Evolutionary conservation across 2,797 vertebrate species (phyloP), one percentile per base, ranked within the genome.

Genomic region (Sparidentex hasta): DNA sequence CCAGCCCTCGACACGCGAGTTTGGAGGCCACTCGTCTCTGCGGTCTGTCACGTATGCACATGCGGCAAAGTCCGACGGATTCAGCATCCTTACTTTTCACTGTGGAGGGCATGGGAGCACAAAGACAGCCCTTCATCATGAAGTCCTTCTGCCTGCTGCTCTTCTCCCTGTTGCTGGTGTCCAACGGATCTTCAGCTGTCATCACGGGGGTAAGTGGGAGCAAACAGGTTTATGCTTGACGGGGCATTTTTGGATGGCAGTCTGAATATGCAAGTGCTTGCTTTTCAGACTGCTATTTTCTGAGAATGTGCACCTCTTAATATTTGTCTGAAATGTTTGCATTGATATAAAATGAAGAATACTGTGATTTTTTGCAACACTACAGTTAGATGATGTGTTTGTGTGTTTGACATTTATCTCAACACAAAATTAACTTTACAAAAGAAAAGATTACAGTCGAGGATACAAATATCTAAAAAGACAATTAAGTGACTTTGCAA

Each of bases 171-270:
- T 29, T 95, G 74, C 7, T 94, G 75, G 84, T 95, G 81, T 94
- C 93, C 5, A 64, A 47, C 1, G 90, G 93, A 56, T 95, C 90
- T 3, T 84, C 93, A 21, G 94, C 95, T 0, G 88, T 96, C 85
- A 96, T 96, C 81, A 96, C 95, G 8, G 95, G 95, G 95, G 96
- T 96, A 79, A 94, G 95, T 95, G 62, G 17, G 46, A 69, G 54
- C 56, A 44, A 47, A 71, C 71, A 43, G 52, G 17, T 68, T 0
- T n/a, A 71, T 3, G n/a, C 3, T 52, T 57, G 1, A 20, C 0
- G 2, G 27, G 48, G 41, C 1, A 29, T 11, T 21, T 29, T 47
- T 5, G 55, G 17, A 62, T 23, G 44, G 65, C 33, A 38, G 33
- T 38, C 33, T 44, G 2, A 70, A 33, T 4, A 27, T 23, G 47